Evolutionary conservation across 2,888 invertebrate species (phyloP).

Genomic region (Cephonodes hylas): DNA sequence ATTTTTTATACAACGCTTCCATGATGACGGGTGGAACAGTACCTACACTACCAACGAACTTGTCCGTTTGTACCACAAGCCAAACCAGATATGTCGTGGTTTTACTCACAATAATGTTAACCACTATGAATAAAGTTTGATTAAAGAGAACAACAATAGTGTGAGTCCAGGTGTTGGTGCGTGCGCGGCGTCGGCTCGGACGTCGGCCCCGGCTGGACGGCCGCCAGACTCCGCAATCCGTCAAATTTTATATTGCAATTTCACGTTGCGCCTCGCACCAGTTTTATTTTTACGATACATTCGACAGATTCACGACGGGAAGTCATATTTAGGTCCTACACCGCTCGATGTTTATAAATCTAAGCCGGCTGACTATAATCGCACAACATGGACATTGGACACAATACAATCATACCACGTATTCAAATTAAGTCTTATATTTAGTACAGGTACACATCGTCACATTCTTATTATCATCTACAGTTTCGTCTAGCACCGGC

Average conservation of each 20-base stretch:
- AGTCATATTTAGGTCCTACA: slow-evolving; percentile 6
- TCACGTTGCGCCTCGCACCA: slow-evolving; percentile 10
- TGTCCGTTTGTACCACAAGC: no score
- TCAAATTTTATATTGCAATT: slow-evolving; percentile 32
- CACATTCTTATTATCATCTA: slow-evolving; percentile 17
- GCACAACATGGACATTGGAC: neutral
- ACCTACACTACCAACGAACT: no score
- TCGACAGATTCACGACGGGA: slow-evolving; percentile 20
- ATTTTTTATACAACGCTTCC: no score
- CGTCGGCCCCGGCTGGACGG: slow-evolving; percentile 20
- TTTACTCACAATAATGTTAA: no score
- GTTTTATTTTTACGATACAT: slow-evolving; percentile 30
- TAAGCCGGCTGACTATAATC: neutral
- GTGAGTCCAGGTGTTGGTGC: neutral
- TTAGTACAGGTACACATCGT: slow-evolving; percentile 3
- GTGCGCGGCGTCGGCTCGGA: neutral
- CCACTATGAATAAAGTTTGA: no score
- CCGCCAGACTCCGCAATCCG: slow-evolving; percentile 27
- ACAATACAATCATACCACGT: neutral
- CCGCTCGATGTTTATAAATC: no score
- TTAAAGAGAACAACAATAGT: no score
- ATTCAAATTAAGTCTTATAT: neutral
- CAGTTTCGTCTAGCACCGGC: neutral
- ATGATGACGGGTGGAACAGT: no score
- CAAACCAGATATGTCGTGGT: no score